phyloP scores from a whole-genome alignment of 2,113 vertebrate species.

The Crotalus viridis region DNA sequence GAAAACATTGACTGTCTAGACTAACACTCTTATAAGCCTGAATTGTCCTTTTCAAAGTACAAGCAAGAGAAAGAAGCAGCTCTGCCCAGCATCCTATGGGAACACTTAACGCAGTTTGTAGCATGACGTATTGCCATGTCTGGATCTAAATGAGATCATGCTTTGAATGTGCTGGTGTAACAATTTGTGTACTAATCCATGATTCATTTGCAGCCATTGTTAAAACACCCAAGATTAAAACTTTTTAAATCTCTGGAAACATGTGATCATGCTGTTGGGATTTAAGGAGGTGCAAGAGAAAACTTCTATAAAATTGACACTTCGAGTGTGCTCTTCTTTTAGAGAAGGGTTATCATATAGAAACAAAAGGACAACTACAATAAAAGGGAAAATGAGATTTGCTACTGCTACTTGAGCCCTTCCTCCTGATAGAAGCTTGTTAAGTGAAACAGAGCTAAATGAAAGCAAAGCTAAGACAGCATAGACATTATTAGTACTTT shows the following conservation, averaged over 20 bases:
- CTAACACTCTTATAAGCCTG: not conserved
- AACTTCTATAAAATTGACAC: slow-evolving; percentile 34
- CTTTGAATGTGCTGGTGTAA: slow-evolving; percentile 41
- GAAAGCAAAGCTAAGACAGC: not conserved
- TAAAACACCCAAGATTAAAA: slow-evolving; percentile 35
- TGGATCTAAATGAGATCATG: slow-evolving; percentile 46
- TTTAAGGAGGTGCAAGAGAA: slow-evolving; percentile 50
- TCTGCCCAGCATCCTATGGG: slow-evolving; percentile 33
- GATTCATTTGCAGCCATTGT: slow-evolving; percentile 27
- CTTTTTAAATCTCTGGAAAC: slow-evolving; percentile 43
- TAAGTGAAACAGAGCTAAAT: not conserved
- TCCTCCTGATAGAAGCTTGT: not conserved
- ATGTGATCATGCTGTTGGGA: slow-evolving; percentile 55
- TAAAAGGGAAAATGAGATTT: not conserved
- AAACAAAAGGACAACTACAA: not conserved
- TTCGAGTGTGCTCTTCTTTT: not conserved
- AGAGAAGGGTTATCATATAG: not conserved
- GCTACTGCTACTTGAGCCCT: not conserved
- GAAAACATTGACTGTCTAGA: not conserved
- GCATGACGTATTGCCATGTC: not conserved
- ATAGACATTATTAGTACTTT: slow-evolving; percentile 3
- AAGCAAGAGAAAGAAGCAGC: slow-evolving; percentile 9
- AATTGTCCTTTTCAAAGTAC: slow-evolving; percentile 4
- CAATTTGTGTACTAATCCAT: slow-evolving; percentile 13
- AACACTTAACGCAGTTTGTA: slow-evolving; percentile 17